These are phyloP conservation scores for Cataglyphis hispanica DNA, from an alignment of 1,140 invertebrate genomes.

Conservation along the genomic window DNA sequence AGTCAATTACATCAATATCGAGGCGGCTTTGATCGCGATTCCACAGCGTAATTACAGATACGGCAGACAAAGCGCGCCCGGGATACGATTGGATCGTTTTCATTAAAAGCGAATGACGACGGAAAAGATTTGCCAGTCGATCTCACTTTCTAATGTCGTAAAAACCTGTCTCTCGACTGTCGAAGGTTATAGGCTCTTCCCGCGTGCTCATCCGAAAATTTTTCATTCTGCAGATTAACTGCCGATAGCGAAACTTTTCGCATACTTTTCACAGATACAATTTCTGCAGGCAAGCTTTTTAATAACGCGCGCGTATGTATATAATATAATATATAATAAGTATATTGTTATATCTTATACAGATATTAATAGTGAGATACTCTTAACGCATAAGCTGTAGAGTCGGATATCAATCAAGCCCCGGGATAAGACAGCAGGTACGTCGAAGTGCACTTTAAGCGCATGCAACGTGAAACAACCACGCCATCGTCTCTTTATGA, in stretches of 20 bases:
- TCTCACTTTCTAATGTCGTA: constrained; percentile 51
- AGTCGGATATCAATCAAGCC: constrained; percentile 18
- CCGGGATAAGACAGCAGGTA: neutral
- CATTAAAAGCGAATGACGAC: constrained; percentile 42
- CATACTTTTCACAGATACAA: neutral
- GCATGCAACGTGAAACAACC: constrained; percentile 13
- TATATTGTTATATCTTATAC: neutral
- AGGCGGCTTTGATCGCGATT: constrained; percentile 54
- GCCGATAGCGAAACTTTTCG: constrained; percentile 18
- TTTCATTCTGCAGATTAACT: constrained; percentile 6
- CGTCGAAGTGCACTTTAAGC: constrained; percentile 38
- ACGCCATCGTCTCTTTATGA: constrained; percentile 17
- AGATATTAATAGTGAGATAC: neutral
- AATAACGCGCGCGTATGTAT: neutral
- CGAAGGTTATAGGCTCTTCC: neutral
- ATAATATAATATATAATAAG: neutral
- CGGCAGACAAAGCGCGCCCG: constrained; percentile 51
- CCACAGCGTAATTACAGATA: constrained; percentile 50
- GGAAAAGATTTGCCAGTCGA: constrained; percentile 15
- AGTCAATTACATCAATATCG: constrained; percentile 62
- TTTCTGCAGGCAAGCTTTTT: neutral
- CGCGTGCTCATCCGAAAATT: constrained; percentile 1
- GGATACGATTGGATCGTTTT: constrained; percentile 27
- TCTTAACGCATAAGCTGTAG: neutral
- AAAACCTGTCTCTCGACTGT: constrained; percentile 26